Evolutionary conservation across 2,888 invertebrate genomes (phyloP).

Genomic region (Aproaerema taeniolella): DNA sequence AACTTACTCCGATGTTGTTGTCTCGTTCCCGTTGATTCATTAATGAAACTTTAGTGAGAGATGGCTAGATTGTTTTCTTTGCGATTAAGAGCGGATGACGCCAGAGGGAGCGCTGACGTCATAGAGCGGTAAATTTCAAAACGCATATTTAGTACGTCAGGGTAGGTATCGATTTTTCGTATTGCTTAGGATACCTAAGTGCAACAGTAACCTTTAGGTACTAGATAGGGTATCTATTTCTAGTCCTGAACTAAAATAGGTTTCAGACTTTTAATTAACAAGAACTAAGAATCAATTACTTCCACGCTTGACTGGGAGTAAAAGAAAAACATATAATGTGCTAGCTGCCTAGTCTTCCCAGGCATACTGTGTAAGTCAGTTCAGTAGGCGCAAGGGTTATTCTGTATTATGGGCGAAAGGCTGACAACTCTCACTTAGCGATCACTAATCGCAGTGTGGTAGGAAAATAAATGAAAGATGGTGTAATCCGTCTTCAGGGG

Average conservation of each 20-base stretch:
- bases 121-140: constrained; percentile 74
- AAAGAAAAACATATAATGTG: too few species aligned
- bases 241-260: background rate
- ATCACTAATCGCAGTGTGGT: too few species aligned
- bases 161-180: constrained; percentile 54
- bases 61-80: constrained; percentile 30
- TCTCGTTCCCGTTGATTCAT: constrained; percentile 50
- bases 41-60: constrained; percentile 39
- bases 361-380: too few species aligned
- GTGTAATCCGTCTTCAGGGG: too few species aligned
- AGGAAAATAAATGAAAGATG: too few species aligned
- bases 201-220: background rate
- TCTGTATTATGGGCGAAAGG: too few species aligned
- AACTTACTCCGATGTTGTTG: constrained; percentile 46
- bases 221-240: background rate
- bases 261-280: background rate
- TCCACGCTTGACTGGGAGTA: background rate
- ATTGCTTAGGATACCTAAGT: constrained; percentile 10
- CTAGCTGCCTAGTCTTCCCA: too few species aligned
- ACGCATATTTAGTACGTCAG: constrained; percentile 48
- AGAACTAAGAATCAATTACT: background rate
- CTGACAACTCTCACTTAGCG: too few species aligned
- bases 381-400: too few species aligned
- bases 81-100: constrained; percentile 47
- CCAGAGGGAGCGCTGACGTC: constrained; percentile 61